Evolutionary conservation across 2,113 vertebrate species (phyloP), one percentile per base, ranked within the genome.

Genomic region (Labrus mixtus): DNA sequence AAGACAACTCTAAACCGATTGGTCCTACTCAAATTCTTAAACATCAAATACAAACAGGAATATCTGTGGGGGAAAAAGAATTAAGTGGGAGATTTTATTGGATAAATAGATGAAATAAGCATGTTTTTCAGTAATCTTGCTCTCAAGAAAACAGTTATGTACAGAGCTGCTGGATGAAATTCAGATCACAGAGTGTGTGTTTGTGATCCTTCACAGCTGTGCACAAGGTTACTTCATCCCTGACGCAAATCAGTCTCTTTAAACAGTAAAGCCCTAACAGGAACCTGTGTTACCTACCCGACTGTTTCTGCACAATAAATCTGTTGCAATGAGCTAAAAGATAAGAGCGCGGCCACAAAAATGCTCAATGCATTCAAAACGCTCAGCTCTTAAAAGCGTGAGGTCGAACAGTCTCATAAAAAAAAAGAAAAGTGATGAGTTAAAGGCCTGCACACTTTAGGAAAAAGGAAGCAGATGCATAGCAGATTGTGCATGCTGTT

Each of bases 381-480:
- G 3, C 2, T 43, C 10, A 3, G 3, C 25, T 25, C 25, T 25
- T 25, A 25, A 25, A 25, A 25, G 25, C 25, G 25, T 10, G 6
- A 37, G n/a, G 13, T 46, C 13, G 17, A 78, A 81, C 51, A 68
- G 61, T 16, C 7, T 55, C 58, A 75, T 12, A 33, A 33, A 59
- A 61, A 33, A 63, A 64, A 73, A 67, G 67, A 72, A 61, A 53
- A 60, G 82, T 50, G 86, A 81, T 36, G 71, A 87, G 78, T 48
- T 76, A 62, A 62, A 81, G 57, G 43, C 56, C 59, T 56, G 60
- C 81, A 61, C 78, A 85, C 81, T 83, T 80, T 68, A 81, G 81
- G 87, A 86, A 86, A 6, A 89, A 85, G 58, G 60, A 73, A 88
- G 85, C 91, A 94, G 91, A 90, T 92, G 93, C 87, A 89, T 5